Evolutionary conservation across 2,113 vertebrate species (phyloP).

Genomic region (human (Homo sapiens)): GRCh38 chr4:186824001-186824500

Average conservation of each 20-base stretch:
- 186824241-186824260: background rate
- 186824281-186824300: background rate
- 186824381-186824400: background rate
- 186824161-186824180: background rate
- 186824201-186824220: background rate
- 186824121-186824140: background rate
- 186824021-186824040: background rate
- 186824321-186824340: background rate
- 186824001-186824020: background rate
- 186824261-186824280: background rate
- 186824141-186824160: background rate
- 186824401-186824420: background rate
- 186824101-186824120: background rate
- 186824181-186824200: background rate
- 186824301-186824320: background rate
- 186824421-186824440: background rate
- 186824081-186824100: background rate
- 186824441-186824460: background rate
- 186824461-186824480: background rate
- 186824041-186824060: background rate
- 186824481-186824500: background rate
- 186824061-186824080: background rate
- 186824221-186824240: background rate
- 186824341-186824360: background rate
- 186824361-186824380: background rate